Conservation (phyloP, 1,140 invertebrate species). For the Zaprionus vittiger region DNA sequence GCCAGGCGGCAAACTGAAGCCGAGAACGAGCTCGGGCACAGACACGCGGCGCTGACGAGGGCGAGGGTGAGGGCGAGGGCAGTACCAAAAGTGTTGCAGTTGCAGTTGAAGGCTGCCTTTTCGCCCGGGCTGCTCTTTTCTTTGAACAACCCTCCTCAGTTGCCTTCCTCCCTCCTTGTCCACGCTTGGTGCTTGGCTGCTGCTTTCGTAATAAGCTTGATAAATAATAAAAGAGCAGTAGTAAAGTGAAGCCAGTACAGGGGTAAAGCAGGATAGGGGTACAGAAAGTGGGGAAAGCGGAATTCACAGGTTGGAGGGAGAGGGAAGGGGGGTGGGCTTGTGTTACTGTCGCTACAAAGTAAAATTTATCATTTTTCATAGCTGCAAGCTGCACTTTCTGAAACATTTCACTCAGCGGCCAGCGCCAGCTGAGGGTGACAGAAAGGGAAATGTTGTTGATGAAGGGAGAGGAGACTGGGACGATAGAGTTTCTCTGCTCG, state of each 20-base stretch:
- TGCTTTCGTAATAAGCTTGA: conserved; percentile 81
- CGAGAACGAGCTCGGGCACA: background rate
- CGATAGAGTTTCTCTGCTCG: background rate
- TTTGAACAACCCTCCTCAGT: background rate
- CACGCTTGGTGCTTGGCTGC: conserved; percentile 6
- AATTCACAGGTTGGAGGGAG: background rate
- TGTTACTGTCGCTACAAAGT: conserved; percentile 60
- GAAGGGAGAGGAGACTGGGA: background rate
- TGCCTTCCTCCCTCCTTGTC: background rate
- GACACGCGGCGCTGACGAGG: too few relatives aligned
- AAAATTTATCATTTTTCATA: conserved; percentile 82
- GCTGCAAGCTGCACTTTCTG: conserved; percentile 81
- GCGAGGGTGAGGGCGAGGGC: background rate
- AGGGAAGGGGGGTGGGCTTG: background rate
- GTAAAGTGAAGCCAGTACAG: conserved; percentile 44
- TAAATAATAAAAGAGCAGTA: conserved; percentile 75
- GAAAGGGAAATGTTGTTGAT: background rate
- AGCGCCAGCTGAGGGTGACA: conserved; percentile 26
- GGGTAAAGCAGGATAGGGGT: conserved; percentile 14
- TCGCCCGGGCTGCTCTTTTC: background rate
- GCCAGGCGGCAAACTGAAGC: conserved; percentile 68
- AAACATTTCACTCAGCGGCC: conserved; percentile 76
- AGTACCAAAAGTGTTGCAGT: conserved; percentile 47
- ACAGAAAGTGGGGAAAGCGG: background rate
- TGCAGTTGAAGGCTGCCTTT: conserved; percentile 62